Conservation (phyloP, 2,888 invertebrate species). For the Phaonia tiefii region DNA sequence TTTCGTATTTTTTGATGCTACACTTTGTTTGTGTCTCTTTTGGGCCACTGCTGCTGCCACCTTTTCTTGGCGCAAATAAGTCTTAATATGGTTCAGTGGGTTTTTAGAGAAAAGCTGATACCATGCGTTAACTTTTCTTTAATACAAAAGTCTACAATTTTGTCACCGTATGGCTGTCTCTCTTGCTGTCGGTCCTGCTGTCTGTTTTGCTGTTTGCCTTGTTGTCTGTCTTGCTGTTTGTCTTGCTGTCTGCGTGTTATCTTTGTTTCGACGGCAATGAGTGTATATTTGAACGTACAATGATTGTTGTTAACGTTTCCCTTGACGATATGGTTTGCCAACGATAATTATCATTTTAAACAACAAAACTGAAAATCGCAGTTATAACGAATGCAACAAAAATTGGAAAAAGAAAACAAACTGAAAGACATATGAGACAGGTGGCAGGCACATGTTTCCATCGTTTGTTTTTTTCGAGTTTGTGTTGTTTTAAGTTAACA, state of each 20-base stretch:
- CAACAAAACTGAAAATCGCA: neutral
- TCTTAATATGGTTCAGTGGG: conserved; percentile 8
- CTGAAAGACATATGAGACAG: neutral
- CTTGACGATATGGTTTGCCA: conserved; percentile 64
- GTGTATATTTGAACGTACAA: conserved; percentile 16
- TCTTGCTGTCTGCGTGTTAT: neutral
- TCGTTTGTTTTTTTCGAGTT: too few relatives aligned
- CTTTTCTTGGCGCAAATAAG: conserved; percentile 27
- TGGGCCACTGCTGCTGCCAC: neutral
- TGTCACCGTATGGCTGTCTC: too few relatives aligned
- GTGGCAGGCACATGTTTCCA: neutral
- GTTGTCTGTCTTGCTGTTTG: neutral
- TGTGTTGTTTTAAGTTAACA: conserved; percentile 57
- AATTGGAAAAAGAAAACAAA: conserved; percentile 5
- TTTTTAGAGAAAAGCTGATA: too few relatives aligned
- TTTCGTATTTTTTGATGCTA: conserved; percentile 2
- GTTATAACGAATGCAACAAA: conserved; percentile 18
- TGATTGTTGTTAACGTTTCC: conserved; percentile 57
- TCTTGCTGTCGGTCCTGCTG: too few relatives aligned
- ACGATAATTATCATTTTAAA: conserved; percentile 58
- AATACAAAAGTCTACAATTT: too few relatives aligned
- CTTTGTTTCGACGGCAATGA: neutral
- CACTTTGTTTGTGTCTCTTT: neutral
- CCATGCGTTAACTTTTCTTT: conserved; percentile 12
- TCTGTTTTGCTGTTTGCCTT: neutral